These are phyloP conservation scores for Xestia c-nigrum DNA, from an alignment of 2,888 invertebrate genomes.

Conservation along the genomic window DNA sequence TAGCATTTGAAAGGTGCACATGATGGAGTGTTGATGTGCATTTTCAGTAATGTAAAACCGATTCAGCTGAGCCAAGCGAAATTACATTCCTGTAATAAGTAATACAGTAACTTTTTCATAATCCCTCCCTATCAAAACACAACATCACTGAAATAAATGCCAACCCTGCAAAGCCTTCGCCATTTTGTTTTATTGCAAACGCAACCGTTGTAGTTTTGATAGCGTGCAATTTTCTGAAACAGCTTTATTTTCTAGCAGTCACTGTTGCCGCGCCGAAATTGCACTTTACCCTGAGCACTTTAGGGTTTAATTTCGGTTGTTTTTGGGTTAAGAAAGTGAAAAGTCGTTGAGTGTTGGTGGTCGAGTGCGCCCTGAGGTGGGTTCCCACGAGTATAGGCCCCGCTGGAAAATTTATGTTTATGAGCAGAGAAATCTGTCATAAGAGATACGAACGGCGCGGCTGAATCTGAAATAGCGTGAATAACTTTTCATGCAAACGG, in stretches of 20 bases:
- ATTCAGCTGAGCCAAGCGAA: not conserved
- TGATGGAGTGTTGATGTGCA: not conserved
- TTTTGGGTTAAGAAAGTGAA: constrained; percentile 83
- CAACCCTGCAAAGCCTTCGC: constrained; percentile 69
- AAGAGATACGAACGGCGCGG: constrained; percentile 87
- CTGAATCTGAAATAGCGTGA: constrained; percentile 87
- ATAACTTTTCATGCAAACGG: constrained; percentile 85
- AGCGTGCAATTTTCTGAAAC: constrained; percentile 78
- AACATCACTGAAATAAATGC: constrained; percentile 35
- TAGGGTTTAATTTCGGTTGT: constrained; percentile 73
- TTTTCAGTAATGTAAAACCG: constrained; percentile 22
- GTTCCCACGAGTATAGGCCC: constrained; percentile 88
- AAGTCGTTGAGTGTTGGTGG: constrained; percentile 88
- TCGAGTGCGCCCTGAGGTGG: constrained; percentile 83
- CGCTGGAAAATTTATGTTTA: constrained; percentile 90
- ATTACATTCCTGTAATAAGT: not conserved
- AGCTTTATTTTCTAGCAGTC: constrained; percentile 84
- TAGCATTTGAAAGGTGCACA: constrained; percentile 42
- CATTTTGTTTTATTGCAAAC: constrained; percentile 84
- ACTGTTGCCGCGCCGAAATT: constrained; percentile 56
- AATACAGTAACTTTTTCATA: not conserved
- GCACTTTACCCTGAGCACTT: constrained; percentile 38
- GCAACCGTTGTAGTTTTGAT: constrained; percentile 77
- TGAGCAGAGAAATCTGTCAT: constrained; percentile 90
- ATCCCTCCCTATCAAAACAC: not conserved